Conservation (phyloP, 2,888 invertebrate genomes). For the Hydrotaea cyrtoneurina region DNA sequence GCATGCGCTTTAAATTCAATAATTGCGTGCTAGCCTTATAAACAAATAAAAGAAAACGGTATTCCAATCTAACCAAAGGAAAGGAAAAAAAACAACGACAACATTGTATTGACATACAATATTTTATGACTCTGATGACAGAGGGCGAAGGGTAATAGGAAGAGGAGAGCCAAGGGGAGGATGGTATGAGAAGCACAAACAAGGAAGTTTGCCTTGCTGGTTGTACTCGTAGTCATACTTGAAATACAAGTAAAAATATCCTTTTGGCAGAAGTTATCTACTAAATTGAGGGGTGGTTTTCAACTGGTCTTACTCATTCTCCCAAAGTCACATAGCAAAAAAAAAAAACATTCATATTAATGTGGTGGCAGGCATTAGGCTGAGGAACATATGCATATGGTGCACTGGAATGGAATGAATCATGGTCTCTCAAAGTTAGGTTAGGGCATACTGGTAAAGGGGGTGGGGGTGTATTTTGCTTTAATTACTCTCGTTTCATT, state of each 20-base stretch:
- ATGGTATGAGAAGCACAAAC: not conserved
- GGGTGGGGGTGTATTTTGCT: not conserved
- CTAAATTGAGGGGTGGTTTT: slow-evolving; percentile 26
- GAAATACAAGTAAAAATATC: slow-evolving; percentile 4
- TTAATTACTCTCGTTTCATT: slow-evolving; percentile 7
- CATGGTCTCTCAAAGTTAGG: slow-evolving; percentile 3
- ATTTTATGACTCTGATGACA: not conserved
- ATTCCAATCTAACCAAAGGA: not conserved
- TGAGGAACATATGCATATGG: not conserved
- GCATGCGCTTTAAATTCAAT: slow-evolving; percentile 15
- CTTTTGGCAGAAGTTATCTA: slow-evolving; percentile 16
- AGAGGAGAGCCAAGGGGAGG: not conserved
- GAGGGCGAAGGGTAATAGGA: no score
- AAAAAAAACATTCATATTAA: not conserved
- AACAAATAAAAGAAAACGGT: not conserved
- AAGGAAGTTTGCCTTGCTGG: slow-evolving; percentile 14
- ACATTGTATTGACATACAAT: slow-evolving; percentile 24
- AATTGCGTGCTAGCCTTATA: slow-evolving; percentile 22
- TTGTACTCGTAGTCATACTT: no score
- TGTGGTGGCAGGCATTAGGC: slow-evolving; percentile 8
- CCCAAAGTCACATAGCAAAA: not conserved
- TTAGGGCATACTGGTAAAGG: slow-evolving; percentile 1
- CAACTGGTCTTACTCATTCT: not conserved
- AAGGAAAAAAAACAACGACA: not conserved
- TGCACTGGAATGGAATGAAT: slow-evolving; percentile 3